phyloP scores from a whole-genome alignment of 2,113 vertebrate genomes.

The Caloenas nicobarica region DNA sequence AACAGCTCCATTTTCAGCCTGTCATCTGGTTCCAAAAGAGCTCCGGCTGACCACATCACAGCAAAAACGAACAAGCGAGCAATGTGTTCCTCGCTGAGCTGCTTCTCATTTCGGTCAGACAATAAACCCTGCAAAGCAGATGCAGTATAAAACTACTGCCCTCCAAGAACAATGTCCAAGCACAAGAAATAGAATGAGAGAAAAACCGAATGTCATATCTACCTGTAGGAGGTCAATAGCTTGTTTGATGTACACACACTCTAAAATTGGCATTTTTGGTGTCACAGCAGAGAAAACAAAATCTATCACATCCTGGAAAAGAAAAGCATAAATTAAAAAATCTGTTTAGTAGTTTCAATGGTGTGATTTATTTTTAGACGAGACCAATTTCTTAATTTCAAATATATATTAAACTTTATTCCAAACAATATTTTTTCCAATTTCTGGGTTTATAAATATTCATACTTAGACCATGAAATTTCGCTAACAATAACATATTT shows the following conservation, averaged over 20 bases:
- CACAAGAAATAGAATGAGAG: background rate
- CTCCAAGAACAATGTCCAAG: background rate
- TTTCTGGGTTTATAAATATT: background rate
- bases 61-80: constrained; percentile 80
- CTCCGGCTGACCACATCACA: constrained; percentile 85
- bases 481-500: background rate
- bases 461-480: background rate
- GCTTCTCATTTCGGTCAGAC: constrained; percentile 71
- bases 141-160: background rate
- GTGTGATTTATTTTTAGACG: background rate
- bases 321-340: background rate
- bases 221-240: constrained; percentile 86
- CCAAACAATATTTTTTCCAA: background rate
- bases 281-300: constrained; percentile 80
- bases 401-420: background rate
- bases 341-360: background rate
- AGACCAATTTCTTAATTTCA: background rate
- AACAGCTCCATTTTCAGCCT: constrained; percentile 83
- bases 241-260: constrained; percentile 88
- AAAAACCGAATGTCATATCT: background rate
- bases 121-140: constrained; percentile 78
- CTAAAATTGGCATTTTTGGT: constrained; percentile 84
- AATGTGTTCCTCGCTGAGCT: constrained; percentile 60
- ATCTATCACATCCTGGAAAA: constrained; percentile 78
- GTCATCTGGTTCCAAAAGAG: constrained; percentile 82